Evolutionary conservation across 92 coral and sea anemone genomes (phyloP).

Genomic region (Diadumene lineata): DNA sequence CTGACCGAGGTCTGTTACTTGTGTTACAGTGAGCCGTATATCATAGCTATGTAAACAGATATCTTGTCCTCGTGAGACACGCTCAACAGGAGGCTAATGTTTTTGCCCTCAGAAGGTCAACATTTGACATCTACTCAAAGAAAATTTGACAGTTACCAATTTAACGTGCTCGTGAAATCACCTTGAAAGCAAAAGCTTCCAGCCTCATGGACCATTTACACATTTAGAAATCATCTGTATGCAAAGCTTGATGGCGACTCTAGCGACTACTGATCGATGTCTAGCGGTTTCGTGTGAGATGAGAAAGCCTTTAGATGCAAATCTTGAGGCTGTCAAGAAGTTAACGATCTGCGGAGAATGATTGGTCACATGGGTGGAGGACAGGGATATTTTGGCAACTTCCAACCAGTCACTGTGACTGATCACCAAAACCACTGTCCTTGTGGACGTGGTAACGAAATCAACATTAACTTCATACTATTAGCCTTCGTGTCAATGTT

Average conservation of each 20-base stretch:
- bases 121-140: slow-evolving; percentile 19
- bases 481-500: background rate
- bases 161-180: slow-evolving; percentile 19
- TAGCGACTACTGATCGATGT: background rate
- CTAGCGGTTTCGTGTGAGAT: slow-evolving; percentile 39
- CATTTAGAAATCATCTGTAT: background rate
- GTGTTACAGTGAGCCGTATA: slow-evolving; percentile 22
- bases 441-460: no score
- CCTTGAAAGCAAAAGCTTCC: background rate
- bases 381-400: background rate
- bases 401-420: slow-evolving; percentile 5
- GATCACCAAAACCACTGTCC: no score
- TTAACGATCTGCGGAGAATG: slow-evolving; percentile 29
- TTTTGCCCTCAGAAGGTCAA: slow-evolving; percentile 41
- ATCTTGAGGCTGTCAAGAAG: slow-evolving; percentile 45
- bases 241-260: slow-evolving; percentile 2
- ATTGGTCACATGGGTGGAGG: slow-evolving; percentile 25
- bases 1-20: slow-evolving; percentile 12
- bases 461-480: no score
- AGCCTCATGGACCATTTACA: background rate
- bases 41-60: slow-evolving; percentile 25
- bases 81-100: slow-evolving; percentile 46
- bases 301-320: slow-evolving; percentile 26
- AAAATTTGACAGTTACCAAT: slow-evolving; percentile 21
- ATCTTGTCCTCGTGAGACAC: slow-evolving; percentile 27